These are phyloP conservation scores for Mnemiopsis leidyi DNA, from an alignment of 37 sponge, comb jelly and placozoan species.

Conservation along the genomic window DNA sequence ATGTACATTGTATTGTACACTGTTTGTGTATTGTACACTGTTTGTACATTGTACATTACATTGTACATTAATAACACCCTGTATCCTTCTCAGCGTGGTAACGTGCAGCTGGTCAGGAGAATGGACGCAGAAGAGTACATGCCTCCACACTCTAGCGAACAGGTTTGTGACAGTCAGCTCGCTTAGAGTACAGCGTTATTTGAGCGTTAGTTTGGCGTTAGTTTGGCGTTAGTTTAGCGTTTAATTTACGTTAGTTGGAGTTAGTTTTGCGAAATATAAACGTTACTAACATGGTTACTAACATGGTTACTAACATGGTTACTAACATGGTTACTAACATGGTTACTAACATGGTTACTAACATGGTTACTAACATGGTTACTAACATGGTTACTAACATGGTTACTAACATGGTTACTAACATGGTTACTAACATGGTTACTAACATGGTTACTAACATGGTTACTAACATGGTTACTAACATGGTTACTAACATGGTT, in stretches of 20 bases:
- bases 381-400: background rate
- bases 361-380: background rate
- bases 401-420: background rate
- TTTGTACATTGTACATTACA: too few relatives aligned
- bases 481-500: background rate
- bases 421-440: background rate
- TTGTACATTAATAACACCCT: too few relatives aligned
- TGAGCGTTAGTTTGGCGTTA: too few relatives aligned
- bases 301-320: background rate
- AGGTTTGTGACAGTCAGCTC: too few relatives aligned
- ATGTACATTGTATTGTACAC: too few relatives aligned
- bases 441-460: background rate
- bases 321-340: background rate
- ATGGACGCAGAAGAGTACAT: slow-evolving; percentile 32
- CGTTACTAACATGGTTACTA: background rate
- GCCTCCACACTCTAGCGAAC: slow-evolving; percentile 36
- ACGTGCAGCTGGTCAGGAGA: slow-evolving; percentile 30
- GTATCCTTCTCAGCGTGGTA: background rate
- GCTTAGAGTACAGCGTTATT: too few relatives aligned
- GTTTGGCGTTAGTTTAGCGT: too few relatives aligned
- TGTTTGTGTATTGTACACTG: too few relatives aligned
- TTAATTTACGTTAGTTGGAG: too few relatives aligned
- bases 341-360: background rate
- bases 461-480: background rate
- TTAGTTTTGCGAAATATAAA: too few relatives aligned